Evolutionary conservation across 2,888 invertebrate genomes (phyloP).

Genomic region (Platycnemis pennipes): DNA sequence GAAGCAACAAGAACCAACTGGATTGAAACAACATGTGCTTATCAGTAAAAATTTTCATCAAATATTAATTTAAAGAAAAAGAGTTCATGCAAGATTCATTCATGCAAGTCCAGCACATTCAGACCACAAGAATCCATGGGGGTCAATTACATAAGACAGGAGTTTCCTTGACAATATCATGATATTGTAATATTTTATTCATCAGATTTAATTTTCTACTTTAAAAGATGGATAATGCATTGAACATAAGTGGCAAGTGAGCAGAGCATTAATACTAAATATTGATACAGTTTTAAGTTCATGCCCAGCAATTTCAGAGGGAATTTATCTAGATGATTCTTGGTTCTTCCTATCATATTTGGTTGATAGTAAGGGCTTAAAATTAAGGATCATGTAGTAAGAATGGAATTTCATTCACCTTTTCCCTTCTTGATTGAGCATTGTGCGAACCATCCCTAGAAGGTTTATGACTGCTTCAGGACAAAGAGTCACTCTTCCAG

Average conservation of each 20-base stretch:
- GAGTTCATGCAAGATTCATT: too few species aligned
- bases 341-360: neutral
- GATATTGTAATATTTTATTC: neutral
- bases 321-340: neutral
- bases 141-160: too few species aligned
- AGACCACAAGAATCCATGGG: too few species aligned
- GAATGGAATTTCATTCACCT: conserved; percentile 70
- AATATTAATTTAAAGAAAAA: too few species aligned
- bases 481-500: conserved; percentile 89
- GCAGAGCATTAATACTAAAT: too few species aligned
- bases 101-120: too few species aligned
- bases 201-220: neutral
- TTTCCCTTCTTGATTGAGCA: conserved; percentile 83
- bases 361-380: neutral
- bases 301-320: neutral
- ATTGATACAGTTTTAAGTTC: too few species aligned
- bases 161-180: too few species aligned
- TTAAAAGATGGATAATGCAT: neutral
- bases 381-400: neutral
- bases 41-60: too few species aligned
- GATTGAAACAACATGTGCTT: too few species aligned
- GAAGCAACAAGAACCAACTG: too few species aligned
- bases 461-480: conserved; percentile 95
- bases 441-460: conserved; percentile 90
- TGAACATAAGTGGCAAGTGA: neutral